Base-by-base conservation (phyloP, 2,888 invertebrate genomes). In the Ophion costatus region DNA sequence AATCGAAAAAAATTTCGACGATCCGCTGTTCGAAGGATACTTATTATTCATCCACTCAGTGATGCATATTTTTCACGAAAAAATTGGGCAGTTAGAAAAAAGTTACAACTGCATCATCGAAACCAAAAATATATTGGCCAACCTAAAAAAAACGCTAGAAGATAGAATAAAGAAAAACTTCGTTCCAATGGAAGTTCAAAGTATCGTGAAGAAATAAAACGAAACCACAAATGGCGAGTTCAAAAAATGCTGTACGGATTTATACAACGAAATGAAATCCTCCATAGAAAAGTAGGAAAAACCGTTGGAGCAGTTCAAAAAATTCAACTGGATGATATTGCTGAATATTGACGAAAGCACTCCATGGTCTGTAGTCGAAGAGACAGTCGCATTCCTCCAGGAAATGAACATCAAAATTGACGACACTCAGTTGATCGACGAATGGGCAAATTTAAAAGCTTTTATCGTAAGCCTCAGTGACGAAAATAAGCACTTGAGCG, bases 1-100 rank as follows among this genome's bases (percentile, higher is more conserved):
- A 33, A 59, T 73, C n/a, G n/a, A n/a, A n/a, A n/a, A n/a, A 11
- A 57, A 22, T 42, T 69, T 66, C 24, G 69, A 64, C 20, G 38
- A 67, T 51, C 66, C 63, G 33, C 51, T 66, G 33, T 51, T 22
- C 20, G 57, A 73, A 57, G 81, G 56, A 29, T 78, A 77, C 22
- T 66, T 75, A n/a, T 81, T 51, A 42, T 29, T 57, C 45, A 57
- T 64, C 22, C 76, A 82, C 24, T 82, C 80, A 38, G 29, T 82
- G 38, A 82, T 82, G 69, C 57, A 80, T 38, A 59, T 80, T 42
- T 42, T 42, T 42, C 42, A 42, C 1, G 42, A 11, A 42, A 42
- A 42, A 42, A 42, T 42, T 42, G 42, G 42, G 7, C 5, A 4
- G 5, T 42, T 42, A 24, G 24, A 24, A 24, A 24, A 24, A 24